These are phyloP conservation scores for Arizona elegans DNA, from an alignment of 2,113 vertebrate genomes.

Conservation along the genomic window DNA sequence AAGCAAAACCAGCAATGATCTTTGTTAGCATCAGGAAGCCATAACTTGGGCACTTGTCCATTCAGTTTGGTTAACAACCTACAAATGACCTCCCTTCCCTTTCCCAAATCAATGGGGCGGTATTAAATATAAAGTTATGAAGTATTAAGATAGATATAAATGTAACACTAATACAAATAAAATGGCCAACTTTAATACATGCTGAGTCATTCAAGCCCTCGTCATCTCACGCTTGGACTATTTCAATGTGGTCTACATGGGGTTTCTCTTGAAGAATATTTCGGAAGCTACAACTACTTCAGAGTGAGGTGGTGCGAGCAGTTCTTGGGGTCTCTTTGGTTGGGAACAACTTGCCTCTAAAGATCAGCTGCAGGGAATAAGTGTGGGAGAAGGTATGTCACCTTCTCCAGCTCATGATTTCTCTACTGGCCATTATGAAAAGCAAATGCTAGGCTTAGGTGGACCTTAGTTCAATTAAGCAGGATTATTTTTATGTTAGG, in stretches of 20 bases:
- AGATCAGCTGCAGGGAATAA: not conserved
- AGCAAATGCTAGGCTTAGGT: not conserved
- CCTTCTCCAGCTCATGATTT: not conserved
- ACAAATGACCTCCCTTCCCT: not conserved
- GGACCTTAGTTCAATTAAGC: not conserved
- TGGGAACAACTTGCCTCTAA: not conserved
- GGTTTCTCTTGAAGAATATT: not conserved
- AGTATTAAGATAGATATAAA: not conserved
- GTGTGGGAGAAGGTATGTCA: not conserved
- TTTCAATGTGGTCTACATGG: not conserved
- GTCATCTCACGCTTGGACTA: not conserved
- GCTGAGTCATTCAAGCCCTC: not conserved
- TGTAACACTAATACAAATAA: not conserved
- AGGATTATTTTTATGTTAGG: not conserved
- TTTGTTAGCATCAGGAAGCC: not conserved
- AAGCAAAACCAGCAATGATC: not conserved
- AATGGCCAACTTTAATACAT: not conserved
- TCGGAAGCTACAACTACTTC: not conserved
- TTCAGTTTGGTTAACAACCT: not conserved
- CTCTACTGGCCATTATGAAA: not conserved
- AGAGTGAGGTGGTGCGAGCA: not conserved
- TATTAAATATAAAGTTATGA: not conserved
- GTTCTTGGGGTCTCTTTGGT: not conserved
- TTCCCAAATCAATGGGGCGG: not conserved
- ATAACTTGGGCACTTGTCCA: not conserved